Evolutionary conservation across 2,888 invertebrate genomes (phyloP).

Genomic region (Ceraclea dissimilis): DNA sequence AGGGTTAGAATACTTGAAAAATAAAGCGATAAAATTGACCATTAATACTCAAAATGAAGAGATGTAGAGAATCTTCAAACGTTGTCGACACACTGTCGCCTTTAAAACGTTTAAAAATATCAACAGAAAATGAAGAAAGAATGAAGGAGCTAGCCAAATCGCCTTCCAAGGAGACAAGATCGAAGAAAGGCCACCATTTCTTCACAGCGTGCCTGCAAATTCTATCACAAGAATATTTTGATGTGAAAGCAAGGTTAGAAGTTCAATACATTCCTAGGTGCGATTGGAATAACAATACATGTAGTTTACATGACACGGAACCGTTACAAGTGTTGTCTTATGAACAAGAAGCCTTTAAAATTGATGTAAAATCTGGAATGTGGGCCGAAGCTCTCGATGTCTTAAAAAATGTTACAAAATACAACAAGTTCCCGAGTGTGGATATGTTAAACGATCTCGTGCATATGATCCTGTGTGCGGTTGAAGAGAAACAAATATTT

Average conservation of each 20-base stretch:
- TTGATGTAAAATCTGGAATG: slow-evolving; percentile 37
- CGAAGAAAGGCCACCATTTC: slow-evolving; percentile 16
- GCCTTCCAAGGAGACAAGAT: slow-evolving; percentile 6
- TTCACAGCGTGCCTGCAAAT: slow-evolving; percentile 16
- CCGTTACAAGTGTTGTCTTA: slow-evolving; percentile 30
- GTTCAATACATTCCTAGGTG: slow-evolving; percentile 11
- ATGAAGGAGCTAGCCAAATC: background rate
- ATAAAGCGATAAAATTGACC: too few species aligned
- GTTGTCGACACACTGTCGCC: slow-evolving; percentile 4
- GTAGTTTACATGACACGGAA: slow-evolving; percentile 28
- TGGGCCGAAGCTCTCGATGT: slow-evolving; percentile 43
- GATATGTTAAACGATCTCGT: slow-evolving; percentile 41
- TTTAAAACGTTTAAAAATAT: slow-evolving; percentile 14
- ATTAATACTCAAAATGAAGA: background rate
- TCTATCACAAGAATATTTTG: slow-evolving; percentile 12
- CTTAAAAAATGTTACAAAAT: slow-evolving; percentile 35
- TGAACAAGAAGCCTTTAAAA: slow-evolving; percentile 37
- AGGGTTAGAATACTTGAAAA: too few species aligned
- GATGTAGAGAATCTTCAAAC: background rate
- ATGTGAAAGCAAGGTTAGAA: slow-evolving; percentile 13
- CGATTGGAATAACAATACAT: slow-evolving; percentile 4
- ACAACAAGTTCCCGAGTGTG: slow-evolving; percentile 36
- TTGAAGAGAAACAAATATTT: slow-evolving; percentile 35
- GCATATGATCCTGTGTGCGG: slow-evolving; percentile 41
- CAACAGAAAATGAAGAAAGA: background rate